These are phyloP conservation scores for Tryphoninae sp. DNA, from an alignment of 2,888 invertebrate genomes.

Conservation along the genomic window DNA sequence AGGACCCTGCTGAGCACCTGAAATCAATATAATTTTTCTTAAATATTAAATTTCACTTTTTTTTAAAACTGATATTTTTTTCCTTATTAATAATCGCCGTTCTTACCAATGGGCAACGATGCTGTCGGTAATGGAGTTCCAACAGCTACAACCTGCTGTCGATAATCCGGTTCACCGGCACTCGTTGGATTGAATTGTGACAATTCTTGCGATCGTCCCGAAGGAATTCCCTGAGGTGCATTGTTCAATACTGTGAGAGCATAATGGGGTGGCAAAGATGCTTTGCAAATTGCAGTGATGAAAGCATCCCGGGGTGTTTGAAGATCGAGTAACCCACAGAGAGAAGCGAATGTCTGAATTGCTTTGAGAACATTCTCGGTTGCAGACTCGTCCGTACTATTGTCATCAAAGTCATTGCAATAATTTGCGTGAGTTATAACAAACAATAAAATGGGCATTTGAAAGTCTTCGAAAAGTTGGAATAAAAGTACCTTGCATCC, in stretches of 20 bases:
- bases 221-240: conserved; percentile 83
- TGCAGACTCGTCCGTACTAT: conserved; percentile 94
- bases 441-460: neutral
- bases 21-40: conserved; percentile 23
- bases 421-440: neutral
- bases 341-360: conserved; percentile 93
- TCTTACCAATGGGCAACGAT: conserved; percentile 86
- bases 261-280: conserved; percentile 97
- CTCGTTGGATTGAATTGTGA: conserved; percentile 70
- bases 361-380: conserved; percentile 96
- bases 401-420: conserved; percentile 1
- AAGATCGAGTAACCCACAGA: conserved; percentile 92
- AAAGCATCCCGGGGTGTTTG: conserved; percentile 95
- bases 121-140: conserved; percentile 96
- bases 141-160: conserved; percentile 98
- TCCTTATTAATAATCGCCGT: neutral
- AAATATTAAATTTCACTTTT: neutral
- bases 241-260: conserved; percentile 92
- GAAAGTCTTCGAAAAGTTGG: neutral
- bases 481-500: conserved; percentile 88
- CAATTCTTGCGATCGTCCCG: conserved; percentile 76
- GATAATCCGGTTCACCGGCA: conserved; percentile 88
- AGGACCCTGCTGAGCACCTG: conserved; percentile 91
- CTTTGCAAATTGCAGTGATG: conserved; percentile 96
- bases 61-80: neutral